These are phyloP conservation scores for Cryptocheilus praepositus DNA, from an alignment of 2,888 invertebrate species.

Conservation along the genomic window DNA sequence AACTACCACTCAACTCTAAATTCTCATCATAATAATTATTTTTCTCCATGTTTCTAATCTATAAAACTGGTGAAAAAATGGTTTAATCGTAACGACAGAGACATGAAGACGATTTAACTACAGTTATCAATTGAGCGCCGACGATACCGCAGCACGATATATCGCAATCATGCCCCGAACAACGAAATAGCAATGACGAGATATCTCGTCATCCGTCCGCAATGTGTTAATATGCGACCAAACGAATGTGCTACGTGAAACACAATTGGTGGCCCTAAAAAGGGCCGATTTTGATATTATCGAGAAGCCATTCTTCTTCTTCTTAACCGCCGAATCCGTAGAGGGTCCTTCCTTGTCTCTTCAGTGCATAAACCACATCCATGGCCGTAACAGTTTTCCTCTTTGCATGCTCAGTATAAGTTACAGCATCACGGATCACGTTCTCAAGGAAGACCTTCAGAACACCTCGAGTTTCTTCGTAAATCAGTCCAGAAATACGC, in stretches of 20 bases:
- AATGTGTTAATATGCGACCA: too few species aligned
- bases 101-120: too few species aligned
- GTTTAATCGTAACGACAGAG: too few species aligned
- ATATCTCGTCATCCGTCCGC: too few species aligned
- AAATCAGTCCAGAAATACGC: constrained; percentile 85
- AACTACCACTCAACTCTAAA: too few species aligned
- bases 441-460: constrained; percentile 82
- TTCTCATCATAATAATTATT: too few species aligned
- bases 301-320: constrained; percentile 12
- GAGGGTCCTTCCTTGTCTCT: constrained; percentile 19
- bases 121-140: too few species aligned
- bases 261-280: constrained; percentile 64
- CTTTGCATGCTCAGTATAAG: constrained; percentile 67
- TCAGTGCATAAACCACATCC: constrained; percentile 26
- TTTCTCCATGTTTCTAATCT: too few species aligned
- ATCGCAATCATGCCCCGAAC: too few species aligned
- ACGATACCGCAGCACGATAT: too few species aligned
- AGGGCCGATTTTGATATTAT: constrained; percentile 56
- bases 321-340: constrained; percentile 19
- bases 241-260: background rate
- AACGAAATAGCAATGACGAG: too few species aligned
- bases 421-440: constrained; percentile 79
- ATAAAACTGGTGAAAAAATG: too few species aligned
- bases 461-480: constrained; percentile 87
- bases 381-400: constrained; percentile 25